A percentile compares a stretch with the other conserved stretches of the same genome.
Conservation (phyloP, 2,113 vertebrate genomes). For the Lepidothrix coronata region DNA sequence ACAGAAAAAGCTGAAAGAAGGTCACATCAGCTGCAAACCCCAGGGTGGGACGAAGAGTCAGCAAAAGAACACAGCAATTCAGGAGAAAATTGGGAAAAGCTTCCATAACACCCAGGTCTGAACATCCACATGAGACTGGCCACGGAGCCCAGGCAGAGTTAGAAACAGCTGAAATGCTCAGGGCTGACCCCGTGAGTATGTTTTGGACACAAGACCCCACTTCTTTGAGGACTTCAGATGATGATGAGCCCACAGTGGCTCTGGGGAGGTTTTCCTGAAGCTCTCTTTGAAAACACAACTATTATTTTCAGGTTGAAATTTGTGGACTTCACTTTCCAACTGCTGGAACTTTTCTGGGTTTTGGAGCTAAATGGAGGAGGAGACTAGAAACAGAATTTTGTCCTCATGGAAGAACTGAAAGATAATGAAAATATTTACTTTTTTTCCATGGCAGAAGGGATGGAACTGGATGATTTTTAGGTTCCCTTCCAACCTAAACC, state of each 20-base stretch:
- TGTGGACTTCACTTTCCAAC: background rate
- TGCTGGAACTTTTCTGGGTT: background rate
- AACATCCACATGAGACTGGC: background rate
- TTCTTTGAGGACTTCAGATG: background rate
- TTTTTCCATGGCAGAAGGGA: background rate
- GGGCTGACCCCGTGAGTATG: background rate
- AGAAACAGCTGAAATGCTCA: background rate
- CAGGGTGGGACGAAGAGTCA: background rate
- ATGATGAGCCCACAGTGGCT: rapidly evolving
- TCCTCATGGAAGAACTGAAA: background rate
- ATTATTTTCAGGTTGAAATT: background rate
- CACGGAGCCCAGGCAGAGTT: background rate
- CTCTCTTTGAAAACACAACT: background rate
- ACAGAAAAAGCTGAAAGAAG: background rate
- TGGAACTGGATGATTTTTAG: background rate
- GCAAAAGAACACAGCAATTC: rapidly evolving
- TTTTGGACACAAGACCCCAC: background rate
- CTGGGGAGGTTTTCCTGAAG: background rate
- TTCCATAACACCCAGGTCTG: background rate
- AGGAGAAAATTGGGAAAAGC: background rate
- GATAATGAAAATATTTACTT: background rate
- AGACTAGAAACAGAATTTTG: background rate
- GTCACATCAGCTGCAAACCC: background rate
- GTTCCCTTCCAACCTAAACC: background rate
- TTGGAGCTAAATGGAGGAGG: background rate